A percentile compares a stretch with the other conserved stretches of the same genome.
Conservation (phyloP, 1,140 invertebrate species). For the Saxidomus purpurata region DNA sequence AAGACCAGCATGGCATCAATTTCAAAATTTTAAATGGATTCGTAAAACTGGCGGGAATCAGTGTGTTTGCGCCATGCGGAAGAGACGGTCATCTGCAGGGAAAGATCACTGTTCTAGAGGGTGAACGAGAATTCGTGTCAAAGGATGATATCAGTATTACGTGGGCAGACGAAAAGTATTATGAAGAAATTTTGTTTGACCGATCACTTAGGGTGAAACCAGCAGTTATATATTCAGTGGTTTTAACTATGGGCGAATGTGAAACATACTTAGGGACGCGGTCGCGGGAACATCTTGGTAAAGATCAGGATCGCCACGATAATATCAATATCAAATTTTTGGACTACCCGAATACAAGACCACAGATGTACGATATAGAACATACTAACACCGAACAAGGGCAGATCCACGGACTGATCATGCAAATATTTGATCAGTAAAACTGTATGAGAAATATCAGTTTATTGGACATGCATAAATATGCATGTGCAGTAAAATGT, state of each 20-base stretch:
- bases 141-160: background rate
- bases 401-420: background rate
- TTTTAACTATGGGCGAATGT: background rate
- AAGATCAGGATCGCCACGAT: background rate
- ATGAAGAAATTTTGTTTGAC: background rate
- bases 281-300: background rate
- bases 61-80: background rate
- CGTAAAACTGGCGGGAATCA: slow-evolving; percentile 11
- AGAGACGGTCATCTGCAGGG: background rate
- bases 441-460: background rate
- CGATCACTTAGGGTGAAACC: background rate
- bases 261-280: background rate
- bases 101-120: background rate
- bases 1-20: background rate
- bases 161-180: background rate
- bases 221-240: background rate
- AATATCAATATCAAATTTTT: background rate
- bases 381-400: background rate
- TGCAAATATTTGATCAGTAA: slow-evolving; percentile 5
- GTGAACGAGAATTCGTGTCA: background rate
- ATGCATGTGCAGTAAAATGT: too few species aligned
- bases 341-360: background rate
- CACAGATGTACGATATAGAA: background rate
- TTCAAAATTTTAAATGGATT: slow-evolving; percentile 4
- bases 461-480: too few species aligned